Evolutionary conservation across 2,888 invertebrate species (phyloP).

Genomic region (Nomada fucata): DNA sequence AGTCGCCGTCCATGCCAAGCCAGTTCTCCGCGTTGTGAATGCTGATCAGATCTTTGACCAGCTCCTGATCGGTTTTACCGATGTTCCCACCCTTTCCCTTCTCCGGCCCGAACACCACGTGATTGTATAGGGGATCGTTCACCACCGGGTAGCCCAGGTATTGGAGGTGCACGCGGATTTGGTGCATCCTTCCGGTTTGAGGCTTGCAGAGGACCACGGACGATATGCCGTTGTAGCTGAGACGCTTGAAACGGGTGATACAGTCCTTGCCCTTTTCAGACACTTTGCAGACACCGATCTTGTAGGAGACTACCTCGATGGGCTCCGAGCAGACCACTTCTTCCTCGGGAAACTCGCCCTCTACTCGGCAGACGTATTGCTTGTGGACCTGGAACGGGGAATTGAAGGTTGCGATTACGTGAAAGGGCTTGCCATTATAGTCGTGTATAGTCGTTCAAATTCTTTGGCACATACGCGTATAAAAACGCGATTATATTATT

Average conservation of each 20-base stretch:
- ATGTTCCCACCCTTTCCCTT: conserved; percentile 96
- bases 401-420: neutral
- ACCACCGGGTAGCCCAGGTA: conserved; percentile 98
- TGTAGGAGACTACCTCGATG: conserved; percentile 96
- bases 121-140: conserved; percentile 98
- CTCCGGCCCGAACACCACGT: conserved; percentile 96
- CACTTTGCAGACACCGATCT: conserved; percentile 98
- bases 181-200: conserved; percentile 98
- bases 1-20: conserved; percentile 95
- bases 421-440: no score
- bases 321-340: conserved; percentile 94
- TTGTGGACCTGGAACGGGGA: conserved; percentile 89
- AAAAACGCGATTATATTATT: no score
- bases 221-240: conserved; percentile 94
- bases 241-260: conserved; percentile 94
- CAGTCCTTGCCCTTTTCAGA: conserved; percentile 97
- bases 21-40: conserved; percentile 98
- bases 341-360: conserved; percentile 97
- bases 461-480: no score
- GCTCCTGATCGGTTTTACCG: conserved; percentile 94
- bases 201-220: conserved; percentile 98
- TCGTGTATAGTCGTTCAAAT: no score
- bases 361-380: conserved; percentile 97
- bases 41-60: conserved; percentile 94
- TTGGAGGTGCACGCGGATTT: conserved; percentile 99